A percentile compares a stretch with the other conserved stretches of the same genome.
These are phyloP conservation scores for Myotis davidii DNA, from an alignment of 2,113 vertebrate genomes.

Conservation along the genomic window DNA sequence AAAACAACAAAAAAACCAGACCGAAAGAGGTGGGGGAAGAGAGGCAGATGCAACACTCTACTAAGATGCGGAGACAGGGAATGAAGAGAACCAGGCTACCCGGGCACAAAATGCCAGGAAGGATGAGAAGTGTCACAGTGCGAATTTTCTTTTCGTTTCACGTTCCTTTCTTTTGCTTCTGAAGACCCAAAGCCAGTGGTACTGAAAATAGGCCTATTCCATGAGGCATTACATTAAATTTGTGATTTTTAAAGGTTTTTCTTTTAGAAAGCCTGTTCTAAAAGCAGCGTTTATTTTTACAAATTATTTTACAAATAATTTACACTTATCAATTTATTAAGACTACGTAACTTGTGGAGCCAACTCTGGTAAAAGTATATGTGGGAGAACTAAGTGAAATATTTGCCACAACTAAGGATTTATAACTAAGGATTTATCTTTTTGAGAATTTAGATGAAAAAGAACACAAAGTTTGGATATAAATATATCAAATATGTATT, in stretches of 20 bases:
- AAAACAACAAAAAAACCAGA: conserved; percentile 40
- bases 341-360: neutral
- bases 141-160: conserved; percentile 47
- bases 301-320: neutral
- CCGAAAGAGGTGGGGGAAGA: neutral
- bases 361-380: neutral
- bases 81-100: neutral
- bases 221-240: conserved; percentile 39
- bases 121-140: neutral
- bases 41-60: neutral
- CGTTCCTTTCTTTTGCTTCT: conserved; percentile 3
- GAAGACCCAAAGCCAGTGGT: neutral
- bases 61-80: neutral
- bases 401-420: neutral
- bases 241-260: neutral
- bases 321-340: neutral
- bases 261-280: conserved; percentile 43
- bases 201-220: conserved; percentile 15
- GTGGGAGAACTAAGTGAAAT: neutral
- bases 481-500: neutral
- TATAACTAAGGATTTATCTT: neutral
- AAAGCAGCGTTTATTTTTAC: conserved; percentile 3
- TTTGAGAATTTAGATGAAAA: neutral
- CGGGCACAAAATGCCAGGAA: neutral
- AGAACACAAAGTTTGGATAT: neutral